Evolutionary conservation across 2,888 invertebrate species (phyloP).

Genomic region (Phalera bucephala): DNA sequence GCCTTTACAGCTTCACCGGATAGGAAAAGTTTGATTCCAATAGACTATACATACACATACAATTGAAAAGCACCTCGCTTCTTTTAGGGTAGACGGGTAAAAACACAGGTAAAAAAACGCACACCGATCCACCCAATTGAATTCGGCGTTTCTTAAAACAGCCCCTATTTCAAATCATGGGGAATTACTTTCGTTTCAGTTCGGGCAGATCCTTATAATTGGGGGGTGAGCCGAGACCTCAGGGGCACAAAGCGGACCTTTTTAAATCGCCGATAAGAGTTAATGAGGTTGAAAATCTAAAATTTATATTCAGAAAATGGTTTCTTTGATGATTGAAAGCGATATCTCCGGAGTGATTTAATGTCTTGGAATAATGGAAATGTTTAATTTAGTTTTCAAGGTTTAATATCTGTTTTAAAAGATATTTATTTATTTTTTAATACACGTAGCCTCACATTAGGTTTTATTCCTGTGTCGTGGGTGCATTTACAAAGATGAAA

Average conservation of each 20-base stretch:
- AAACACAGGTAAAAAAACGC: too few species aligned
- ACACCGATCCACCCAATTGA: conserved; percentile 28
- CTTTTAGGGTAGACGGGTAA: too few species aligned
- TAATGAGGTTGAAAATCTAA: conserved; percentile 73
- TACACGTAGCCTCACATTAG: too few species aligned
- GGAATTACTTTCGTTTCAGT: conserved; percentile 66
- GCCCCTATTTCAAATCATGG: conserved; percentile 60
- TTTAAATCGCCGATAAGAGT: conserved; percentile 67
- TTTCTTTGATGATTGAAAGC: conserved; percentile 41
- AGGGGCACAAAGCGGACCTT: conserved; percentile 42
- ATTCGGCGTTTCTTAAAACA: conserved; percentile 31
- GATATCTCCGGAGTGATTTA: conserved; percentile 30
- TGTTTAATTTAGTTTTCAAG: background rate
- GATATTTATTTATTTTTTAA: too few species aligned
- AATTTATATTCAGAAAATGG: conserved; percentile 67
- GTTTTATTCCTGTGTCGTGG: too few species aligned
- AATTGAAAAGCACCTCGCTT: too few species aligned
- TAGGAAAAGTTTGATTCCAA: too few species aligned
- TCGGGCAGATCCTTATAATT: conserved; percentile 50
- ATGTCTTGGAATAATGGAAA: conserved; percentile 25
- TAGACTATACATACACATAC: too few species aligned
- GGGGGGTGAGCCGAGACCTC: conserved; percentile 31
- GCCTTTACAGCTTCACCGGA: too few species aligned
- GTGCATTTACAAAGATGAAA: too few species aligned
- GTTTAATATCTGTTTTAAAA: too few species aligned